These are phyloP conservation scores for Syngnathus floridae DNA, from an alignment of 2,113 vertebrate species.

Conservation along the genomic window DNA sequence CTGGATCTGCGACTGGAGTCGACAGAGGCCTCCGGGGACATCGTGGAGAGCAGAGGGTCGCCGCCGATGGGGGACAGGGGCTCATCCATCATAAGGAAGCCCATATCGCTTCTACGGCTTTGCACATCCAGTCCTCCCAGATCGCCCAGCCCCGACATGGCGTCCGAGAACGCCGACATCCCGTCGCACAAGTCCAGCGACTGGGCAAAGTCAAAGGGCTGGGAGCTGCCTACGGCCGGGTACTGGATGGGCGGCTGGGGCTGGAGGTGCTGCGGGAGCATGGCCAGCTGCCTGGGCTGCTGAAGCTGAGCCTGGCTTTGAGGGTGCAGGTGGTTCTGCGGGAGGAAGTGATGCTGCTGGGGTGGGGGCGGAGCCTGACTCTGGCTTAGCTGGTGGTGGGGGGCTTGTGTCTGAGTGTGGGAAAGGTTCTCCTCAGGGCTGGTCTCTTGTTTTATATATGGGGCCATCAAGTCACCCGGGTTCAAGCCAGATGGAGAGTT, in stretches of 20 bases:
- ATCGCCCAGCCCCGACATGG: conserved; percentile 78
- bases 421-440: conserved; percentile 72
- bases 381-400: conserved; percentile 61
- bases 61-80: conserved; percentile 83
- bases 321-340: conserved; percentile 52
- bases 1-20: conserved; percentile 95
- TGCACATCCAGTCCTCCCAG: conserved; percentile 72
- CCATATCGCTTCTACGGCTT: conserved; percentile 81
- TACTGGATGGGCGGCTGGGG: conserved; percentile 74
- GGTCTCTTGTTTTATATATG: conserved; percentile 85
- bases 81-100: conserved; percentile 93
- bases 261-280: conserved; percentile 66
- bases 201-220: conserved; percentile 81
- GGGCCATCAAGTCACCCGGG: conserved; percentile 73
- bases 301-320: conserved; percentile 59
- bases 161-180: conserved; percentile 73
- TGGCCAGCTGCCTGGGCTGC: conserved; percentile 55
- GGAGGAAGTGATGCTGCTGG: conserved; percentile 62
- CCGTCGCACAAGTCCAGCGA: conserved; percentile 83
- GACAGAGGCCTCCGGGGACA: conserved; percentile 90
- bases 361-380: conserved; percentile 56
- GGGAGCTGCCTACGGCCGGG: conserved; percentile 72
- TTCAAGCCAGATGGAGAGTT: conserved; percentile 81
- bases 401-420: conserved; percentile 52
- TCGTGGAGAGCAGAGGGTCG: conserved; percentile 89